Evolutionary conservation across 2,888 invertebrate species (phyloP), one percentile per base, ranked within the genome.

Genomic region (Biston betularia): DNA sequence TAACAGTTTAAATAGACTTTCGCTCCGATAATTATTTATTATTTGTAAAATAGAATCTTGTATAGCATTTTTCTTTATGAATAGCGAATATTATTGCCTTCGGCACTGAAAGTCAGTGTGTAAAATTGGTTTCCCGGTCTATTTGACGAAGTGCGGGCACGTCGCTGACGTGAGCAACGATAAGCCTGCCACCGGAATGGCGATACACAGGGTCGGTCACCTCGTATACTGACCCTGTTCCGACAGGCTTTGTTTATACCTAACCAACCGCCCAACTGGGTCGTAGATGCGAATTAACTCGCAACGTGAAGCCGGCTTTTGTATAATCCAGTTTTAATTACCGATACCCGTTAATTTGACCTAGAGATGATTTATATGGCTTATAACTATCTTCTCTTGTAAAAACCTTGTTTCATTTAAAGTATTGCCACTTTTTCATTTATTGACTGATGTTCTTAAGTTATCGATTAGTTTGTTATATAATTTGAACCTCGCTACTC

Each of bases 161-260:
- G 69, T 73, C 73, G 80, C 73, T 63, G 72, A 64, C 73, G 72
- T 44, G n/a, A 35, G 38, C 60, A 3, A 1, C 24, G 57, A 57
- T 61, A 52, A 65, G 57, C 54, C 15, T 50, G 40, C 59, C 12
- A 46, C 46, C 54, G 68, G 72, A 62, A 54, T 66, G 54, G 53
- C 82, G 87, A 88, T 87, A 89, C 85, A 81, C 81, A 72, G 81
- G 90, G 91, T 92, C 93, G 84, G 81, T 89, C 86, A 92, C 92
- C 92, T 90, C 88, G 81, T 81, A 72, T 85, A 87, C 88, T 83
- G 90, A 82, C 90, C 88, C 85, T 89, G 87, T 89, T 89, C 74
- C 69, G 77, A 70, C 74, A 76, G 78, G 79, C 85, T 87, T 85
- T 88, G 85, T 85, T 85, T 85, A 83, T 79, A 68, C 59, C 59